Evolutionary conservation across 2,113 vertebrate species (phyloP).

Genomic region (Oncorhynchus keta): DNA sequence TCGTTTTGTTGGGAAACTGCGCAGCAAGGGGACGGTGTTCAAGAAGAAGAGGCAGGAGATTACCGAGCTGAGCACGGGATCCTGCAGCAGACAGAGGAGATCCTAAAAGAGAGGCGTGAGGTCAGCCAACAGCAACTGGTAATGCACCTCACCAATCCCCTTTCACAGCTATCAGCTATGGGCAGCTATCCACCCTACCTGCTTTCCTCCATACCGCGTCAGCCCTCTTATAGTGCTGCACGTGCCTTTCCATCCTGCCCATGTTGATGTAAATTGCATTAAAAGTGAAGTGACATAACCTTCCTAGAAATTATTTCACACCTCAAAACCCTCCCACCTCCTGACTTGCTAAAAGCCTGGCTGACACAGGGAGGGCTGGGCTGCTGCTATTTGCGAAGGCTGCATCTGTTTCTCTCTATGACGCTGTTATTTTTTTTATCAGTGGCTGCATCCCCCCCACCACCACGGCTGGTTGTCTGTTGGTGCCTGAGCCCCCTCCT

Average conservation of each 20-base stretch:
- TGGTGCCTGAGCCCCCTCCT: not conserved
- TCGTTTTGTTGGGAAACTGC: conserved; percentile 85
- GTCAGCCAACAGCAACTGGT: conserved; percentile 87
- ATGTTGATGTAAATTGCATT: conserved; percentile 44
- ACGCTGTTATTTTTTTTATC: conserved; percentile 41
- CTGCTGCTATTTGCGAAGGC: conserved; percentile 66
- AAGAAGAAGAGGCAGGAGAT: conserved; percentile 90
- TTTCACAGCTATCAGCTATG: no score
- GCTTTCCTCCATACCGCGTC: not conserved
- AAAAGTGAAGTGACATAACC: conserved; percentile 54
- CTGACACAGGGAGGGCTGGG: conserved; percentile 63
- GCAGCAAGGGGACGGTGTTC: conserved; percentile 84
- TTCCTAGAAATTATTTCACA: conserved; percentile 75
- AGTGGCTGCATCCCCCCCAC: conserved; percentile 34
- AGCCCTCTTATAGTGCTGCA: not conserved
- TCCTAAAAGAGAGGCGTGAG: conserved; percentile 84
- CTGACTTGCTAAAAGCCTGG: conserved; percentile 57
- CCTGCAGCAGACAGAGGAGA: conserved; percentile 91
- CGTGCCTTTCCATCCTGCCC: conserved; percentile 40
- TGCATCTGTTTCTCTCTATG: conserved; percentile 64
- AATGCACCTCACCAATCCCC: conserved; percentile 39
- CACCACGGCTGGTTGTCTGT: conserved; percentile 16
- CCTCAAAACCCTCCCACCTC: conserved; percentile 58
- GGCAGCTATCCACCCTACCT: not conserved
- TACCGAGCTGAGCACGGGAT: conserved; percentile 85